phyloP scores from a whole-genome alignment of 1,140 invertebrate genomes.

The Himalopsyche phryganea region DNA sequence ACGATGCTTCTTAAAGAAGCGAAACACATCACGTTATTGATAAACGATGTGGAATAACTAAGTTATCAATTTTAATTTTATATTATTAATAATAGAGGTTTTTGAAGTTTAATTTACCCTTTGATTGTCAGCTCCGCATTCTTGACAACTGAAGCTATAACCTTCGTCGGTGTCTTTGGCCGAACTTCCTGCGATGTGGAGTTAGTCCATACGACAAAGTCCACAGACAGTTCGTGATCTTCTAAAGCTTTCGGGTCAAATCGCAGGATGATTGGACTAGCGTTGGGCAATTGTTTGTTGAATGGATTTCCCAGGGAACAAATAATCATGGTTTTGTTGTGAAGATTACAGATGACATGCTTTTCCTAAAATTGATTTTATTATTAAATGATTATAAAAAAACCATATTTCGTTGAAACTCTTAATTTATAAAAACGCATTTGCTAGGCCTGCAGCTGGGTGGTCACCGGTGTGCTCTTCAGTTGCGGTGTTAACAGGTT shows the following conservation, averaged over 20 bases:
- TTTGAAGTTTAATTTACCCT: too few species aligned
- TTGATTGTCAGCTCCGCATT: slow-evolving; percentile 77
- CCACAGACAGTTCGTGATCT: slow-evolving; percentile 64
- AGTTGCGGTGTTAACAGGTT: too few species aligned
- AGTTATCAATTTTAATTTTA: too few species aligned
- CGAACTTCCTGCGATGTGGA: slow-evolving; percentile 77
- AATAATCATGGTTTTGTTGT: slow-evolving; percentile 70
- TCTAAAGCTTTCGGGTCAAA: slow-evolving; percentile 76
- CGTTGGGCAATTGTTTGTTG: slow-evolving; percentile 57
- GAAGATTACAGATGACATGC: slow-evolving; percentile 64
- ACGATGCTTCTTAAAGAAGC: too few species aligned
- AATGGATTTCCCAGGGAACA: slow-evolving; percentile 90
- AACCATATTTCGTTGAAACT: too few species aligned
- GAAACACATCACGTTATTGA: too few species aligned
- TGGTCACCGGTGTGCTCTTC: too few species aligned
- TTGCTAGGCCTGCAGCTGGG: too few species aligned
- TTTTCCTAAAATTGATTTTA: slow-evolving; percentile 46
- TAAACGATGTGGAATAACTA: too few species aligned
- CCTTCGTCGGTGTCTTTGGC: slow-evolving; percentile 52
- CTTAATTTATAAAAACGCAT: too few species aligned
- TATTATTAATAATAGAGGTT: too few species aligned
- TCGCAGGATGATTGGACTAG: slow-evolving; percentile 61
- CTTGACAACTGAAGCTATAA: slow-evolving; percentile 70
- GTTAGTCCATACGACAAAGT: slow-evolving; percentile 75
- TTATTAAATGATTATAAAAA: slow-evolving; percentile 8